Evolutionary conservation across 2,113 vertebrate genomes (phyloP).

Genomic region (Oxyruncus cristatus): DNA sequence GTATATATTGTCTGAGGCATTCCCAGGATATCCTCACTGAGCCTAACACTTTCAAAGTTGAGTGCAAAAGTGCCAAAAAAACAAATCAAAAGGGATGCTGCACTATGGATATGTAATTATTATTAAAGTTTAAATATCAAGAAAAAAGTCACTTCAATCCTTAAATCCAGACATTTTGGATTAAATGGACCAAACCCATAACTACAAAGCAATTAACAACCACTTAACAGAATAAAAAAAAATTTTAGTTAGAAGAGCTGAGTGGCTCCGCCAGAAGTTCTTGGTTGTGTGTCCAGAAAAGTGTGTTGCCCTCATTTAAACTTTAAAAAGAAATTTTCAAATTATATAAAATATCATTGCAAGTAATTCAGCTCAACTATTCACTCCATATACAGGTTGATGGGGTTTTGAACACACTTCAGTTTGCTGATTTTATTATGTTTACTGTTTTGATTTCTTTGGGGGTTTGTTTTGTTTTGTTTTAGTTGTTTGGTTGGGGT

Average conservation of each 20-base stretch:
- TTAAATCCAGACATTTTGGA: background rate
- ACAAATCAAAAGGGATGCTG: background rate
- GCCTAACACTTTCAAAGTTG: background rate
- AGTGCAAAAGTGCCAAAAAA: background rate
- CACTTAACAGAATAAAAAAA: background rate
- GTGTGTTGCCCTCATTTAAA: background rate
- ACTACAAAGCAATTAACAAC: background rate
- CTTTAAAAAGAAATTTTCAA: background rate
- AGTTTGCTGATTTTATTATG: background rate
- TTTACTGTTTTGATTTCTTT: background rate
- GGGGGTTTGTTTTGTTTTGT: background rate
- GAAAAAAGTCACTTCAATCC: background rate
- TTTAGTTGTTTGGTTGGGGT: background rate
- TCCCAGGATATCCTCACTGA: background rate
- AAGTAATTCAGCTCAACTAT: background rate
- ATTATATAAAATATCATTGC: background rate
- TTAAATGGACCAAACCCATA: background rate
- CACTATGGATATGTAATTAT: background rate
- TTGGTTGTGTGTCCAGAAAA: background rate
- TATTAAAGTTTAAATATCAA: background rate
- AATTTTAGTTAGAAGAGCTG: background rate
- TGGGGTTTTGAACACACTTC: rapidly evolving
- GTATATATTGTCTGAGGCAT: background rate
- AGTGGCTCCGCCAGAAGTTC: background rate
- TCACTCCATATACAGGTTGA: background rate